Evolutionary conservation across 2,113 vertebrate species (phyloP).

Genomic region (Lepisosteus oculatus): DNA sequence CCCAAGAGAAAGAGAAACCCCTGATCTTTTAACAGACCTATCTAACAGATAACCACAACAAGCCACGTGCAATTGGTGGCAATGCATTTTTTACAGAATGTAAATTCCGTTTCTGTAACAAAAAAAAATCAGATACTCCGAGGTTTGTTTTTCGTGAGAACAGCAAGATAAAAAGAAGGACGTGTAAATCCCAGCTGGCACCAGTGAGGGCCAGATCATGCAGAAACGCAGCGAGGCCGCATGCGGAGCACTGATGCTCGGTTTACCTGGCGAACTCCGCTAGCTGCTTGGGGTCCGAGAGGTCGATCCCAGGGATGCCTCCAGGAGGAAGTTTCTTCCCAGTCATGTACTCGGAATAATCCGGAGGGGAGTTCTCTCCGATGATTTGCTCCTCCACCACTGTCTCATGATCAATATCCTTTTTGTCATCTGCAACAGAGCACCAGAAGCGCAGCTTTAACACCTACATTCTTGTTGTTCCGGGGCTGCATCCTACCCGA

Average conservation of each 20-base stretch:
- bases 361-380: slow-evolving; percentile 94
- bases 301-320: slow-evolving; percentile 94
- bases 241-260: background rate
- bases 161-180: too few relatives aligned
- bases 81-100: too few relatives aligned
- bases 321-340: slow-evolving; percentile 97
- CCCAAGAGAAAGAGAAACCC: too few relatives aligned
- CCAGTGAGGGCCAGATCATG: background rate
- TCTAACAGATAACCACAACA: too few relatives aligned
- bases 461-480: background rate
- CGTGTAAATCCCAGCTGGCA: background rate
- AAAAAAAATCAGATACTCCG: too few relatives aligned
- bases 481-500: too few relatives aligned
- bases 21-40: too few relatives aligned
- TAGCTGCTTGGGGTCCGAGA: slow-evolving; percentile 96
- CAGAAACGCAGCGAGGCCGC: background rate
- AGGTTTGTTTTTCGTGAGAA: too few relatives aligned
- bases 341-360: slow-evolving; percentile 98
- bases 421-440: slow-evolving; percentile 89
- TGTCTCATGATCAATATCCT: slow-evolving; percentile 95
- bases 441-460: slow-evolving; percentile 2
- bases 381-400: slow-evolving; percentile 93
- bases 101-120: too few relatives aligned
- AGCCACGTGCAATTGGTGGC: too few relatives aligned
- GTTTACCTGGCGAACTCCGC: slow-evolving; percentile 95